phyloP scores from a whole-genome alignment of 2,888 invertebrate species.

The Aleiodes leptofemur region DNA sequence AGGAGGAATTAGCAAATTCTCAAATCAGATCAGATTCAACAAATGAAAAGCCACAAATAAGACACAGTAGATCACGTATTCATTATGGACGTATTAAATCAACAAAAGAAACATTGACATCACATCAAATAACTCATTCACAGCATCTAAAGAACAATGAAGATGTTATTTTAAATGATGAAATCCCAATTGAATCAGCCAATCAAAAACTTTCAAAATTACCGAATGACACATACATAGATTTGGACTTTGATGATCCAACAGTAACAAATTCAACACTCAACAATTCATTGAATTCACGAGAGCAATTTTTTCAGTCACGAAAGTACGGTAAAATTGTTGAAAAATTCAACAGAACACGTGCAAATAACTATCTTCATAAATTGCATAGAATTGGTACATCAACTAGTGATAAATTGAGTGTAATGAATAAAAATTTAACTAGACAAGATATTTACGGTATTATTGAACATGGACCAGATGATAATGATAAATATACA shows the following conservation, averaged over 20 bases:
- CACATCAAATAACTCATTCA: neutral
- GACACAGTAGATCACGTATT: conserved; percentile 76
- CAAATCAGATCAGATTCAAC: conserved; percentile 48
- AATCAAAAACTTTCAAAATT: conserved; percentile 1
- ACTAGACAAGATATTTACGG: conserved; percentile 46
- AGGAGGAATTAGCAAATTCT: conserved; percentile 35
- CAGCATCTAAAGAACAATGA: neutral
- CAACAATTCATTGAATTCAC: conserved; percentile 34
- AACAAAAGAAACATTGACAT: conserved; percentile 7
- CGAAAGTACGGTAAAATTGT: conserved; percentile 29
- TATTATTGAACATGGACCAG: conserved; percentile 43
- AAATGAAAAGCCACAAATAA: conserved; percentile 70
- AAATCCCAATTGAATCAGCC: neutral
- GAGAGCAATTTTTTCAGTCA: conserved; percentile 22
- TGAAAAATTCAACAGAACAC: conserved; percentile 9
- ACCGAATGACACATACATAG: conserved; percentile 50
- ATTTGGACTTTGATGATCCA: conserved; percentile 47
- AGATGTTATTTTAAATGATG: neutral
- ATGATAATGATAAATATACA: conserved; percentile 38
- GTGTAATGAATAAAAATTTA: conserved; percentile 20
- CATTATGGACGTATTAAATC: conserved; percentile 62
- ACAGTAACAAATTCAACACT: conserved; percentile 18
- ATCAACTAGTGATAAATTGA: conserved; percentile 13
- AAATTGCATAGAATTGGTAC: conserved; percentile 19
- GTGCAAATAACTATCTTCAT: conserved; percentile 18